A percentile compares a stretch with the other conserved stretches of the same genome.
Evolutionary conservation across 2,888 invertebrate genomes (phyloP).

Genomic region (Eilema caniola): DNA sequence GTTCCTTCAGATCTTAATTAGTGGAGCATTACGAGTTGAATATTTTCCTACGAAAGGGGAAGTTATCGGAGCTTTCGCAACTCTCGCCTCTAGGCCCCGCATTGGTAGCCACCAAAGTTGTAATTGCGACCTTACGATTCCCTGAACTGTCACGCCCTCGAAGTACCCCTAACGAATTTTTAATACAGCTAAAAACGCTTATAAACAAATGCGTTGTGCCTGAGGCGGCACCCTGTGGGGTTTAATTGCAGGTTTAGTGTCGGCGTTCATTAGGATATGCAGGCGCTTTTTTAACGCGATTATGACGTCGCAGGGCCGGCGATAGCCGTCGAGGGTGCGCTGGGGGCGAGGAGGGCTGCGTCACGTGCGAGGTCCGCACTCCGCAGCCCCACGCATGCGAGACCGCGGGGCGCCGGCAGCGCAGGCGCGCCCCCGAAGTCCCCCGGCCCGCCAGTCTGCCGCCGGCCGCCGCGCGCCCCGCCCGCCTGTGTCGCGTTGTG

Average conservation of each 20-base stretch:
- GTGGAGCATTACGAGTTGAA: slow-evolving; percentile 62
- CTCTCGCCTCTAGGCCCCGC: slow-evolving; percentile 58
- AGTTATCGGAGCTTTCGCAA: slow-evolving; percentile 68
- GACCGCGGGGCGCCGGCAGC: slow-evolving; percentile 83
- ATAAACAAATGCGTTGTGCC: slow-evolving; percentile 70
- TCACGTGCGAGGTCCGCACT: slow-evolving; percentile 86
- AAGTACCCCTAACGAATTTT: slow-evolving; percentile 74
- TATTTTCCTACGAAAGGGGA: slow-evolving; percentile 69
- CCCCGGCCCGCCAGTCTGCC: slow-evolving; percentile 84
- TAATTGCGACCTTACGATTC: slow-evolving; percentile 80
- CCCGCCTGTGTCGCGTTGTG: slow-evolving; percentile 61
- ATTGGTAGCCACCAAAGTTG: slow-evolving; percentile 69
- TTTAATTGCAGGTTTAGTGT: slow-evolving; percentile 83
- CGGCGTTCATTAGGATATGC: slow-evolving; percentile 83
- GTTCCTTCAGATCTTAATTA: slow-evolving; percentile 69
- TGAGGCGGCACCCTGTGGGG: slow-evolving; percentile 67
- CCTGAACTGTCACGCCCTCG: slow-evolving; percentile 74
- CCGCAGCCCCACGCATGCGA: slow-evolving; percentile 86
- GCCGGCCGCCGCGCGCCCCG: slow-evolving; percentile 85
- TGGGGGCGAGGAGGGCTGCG: slow-evolving; percentile 85
- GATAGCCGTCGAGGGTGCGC: slow-evolving; percentile 71
- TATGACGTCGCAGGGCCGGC: slow-evolving; percentile 82
- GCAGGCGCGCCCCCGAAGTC: slow-evolving; percentile 74
- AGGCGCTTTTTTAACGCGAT: slow-evolving; percentile 85
- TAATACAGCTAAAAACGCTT: slow-evolving; percentile 74